Conservation (phyloP, 1,140 invertebrate genomes). For the Hyposmocoma kahamanoa region DNA sequence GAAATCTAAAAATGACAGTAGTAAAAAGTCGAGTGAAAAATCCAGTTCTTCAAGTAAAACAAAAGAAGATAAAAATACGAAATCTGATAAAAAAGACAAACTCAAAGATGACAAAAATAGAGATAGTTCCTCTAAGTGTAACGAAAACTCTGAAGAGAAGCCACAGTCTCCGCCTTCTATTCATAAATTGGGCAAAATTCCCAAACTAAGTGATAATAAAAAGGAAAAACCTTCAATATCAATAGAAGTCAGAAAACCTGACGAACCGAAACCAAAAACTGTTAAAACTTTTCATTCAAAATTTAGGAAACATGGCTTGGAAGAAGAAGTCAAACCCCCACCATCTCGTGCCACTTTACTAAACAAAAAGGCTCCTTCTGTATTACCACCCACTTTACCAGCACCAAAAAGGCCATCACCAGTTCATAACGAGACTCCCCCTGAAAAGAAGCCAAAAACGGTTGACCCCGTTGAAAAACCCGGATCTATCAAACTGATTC, state of each 20-base stretch:
- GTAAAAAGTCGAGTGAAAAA: conserved; percentile 34
- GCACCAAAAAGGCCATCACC: conserved; percentile 79
- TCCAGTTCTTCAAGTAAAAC: conserved; percentile 38
- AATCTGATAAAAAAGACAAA: conserved; percentile 28
- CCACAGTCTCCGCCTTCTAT: conserved; percentile 77
- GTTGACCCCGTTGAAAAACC: conserved; percentile 79
- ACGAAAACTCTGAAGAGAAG: conserved; percentile 74
- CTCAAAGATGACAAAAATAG: conserved; percentile 56
- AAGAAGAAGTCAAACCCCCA: conserved; percentile 87
- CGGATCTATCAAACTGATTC: conserved; percentile 87
- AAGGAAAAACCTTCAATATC: conserved; percentile 86
- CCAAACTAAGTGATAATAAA: conserved; percentile 78
- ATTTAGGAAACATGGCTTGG: conserved; percentile 88
- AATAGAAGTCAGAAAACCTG: conserved; percentile 83
- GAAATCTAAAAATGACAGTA: conserved; percentile 55
- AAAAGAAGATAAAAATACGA: conserved; percentile 32
- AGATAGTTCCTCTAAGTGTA: no score
- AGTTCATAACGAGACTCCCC: conserved; percentile 71
- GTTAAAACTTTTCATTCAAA: conserved; percentile 92
- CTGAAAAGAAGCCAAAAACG: conserved; percentile 85
- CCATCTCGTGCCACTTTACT: conserved; percentile 76
- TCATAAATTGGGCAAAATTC: conserved; percentile 84
- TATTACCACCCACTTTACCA: conserved; percentile 63
- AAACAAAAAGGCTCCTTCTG: conserved; percentile 77
- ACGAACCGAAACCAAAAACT: conserved; percentile 82